These are phyloP conservation scores for Pterois miles DNA, from an alignment of 2,797 vertebrate species.

Conservation along the genomic window DNA sequence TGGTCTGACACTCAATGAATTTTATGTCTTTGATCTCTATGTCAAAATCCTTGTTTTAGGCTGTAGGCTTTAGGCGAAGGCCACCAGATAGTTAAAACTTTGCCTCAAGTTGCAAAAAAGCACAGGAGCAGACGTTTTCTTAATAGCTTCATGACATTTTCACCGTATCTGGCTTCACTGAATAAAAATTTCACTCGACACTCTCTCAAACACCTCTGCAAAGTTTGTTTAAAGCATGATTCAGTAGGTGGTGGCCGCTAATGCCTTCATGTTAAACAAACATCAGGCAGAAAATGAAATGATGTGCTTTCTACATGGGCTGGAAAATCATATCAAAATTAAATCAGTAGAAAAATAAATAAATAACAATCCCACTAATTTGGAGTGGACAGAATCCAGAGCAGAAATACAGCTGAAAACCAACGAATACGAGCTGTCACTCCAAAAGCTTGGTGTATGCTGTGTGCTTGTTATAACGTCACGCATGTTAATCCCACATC, in stretches of 20 bases:
- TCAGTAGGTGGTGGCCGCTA: not conserved
- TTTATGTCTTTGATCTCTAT: not conserved
- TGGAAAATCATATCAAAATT: not conserved
- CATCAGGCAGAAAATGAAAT: not conserved
- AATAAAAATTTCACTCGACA: conserved; percentile 17
- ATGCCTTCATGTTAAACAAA: not conserved
- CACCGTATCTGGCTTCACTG: not conserved
- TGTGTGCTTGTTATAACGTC: not conserved
- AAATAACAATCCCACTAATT: not conserved
- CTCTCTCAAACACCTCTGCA: not conserved
- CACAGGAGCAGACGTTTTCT: too few relatives aligned
- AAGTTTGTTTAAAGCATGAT: conserved; percentile 13
- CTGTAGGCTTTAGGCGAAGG: not conserved
- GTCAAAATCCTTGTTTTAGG: not conserved
- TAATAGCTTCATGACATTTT: not conserved
- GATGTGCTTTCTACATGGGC: not conserved
- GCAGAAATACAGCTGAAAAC: not conserved
- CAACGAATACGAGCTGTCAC: not conserved
- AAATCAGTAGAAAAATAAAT: not conserved
- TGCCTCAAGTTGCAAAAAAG: not conserved
- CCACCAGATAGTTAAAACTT: not conserved
- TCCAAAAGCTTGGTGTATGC: not conserved
- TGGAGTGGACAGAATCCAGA: not conserved
- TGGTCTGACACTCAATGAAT: not conserved
- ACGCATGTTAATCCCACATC: not conserved